Evolutionary conservation across 2,797 vertebrate species (phyloP).

Genomic region (Avahi laniger): DNA sequence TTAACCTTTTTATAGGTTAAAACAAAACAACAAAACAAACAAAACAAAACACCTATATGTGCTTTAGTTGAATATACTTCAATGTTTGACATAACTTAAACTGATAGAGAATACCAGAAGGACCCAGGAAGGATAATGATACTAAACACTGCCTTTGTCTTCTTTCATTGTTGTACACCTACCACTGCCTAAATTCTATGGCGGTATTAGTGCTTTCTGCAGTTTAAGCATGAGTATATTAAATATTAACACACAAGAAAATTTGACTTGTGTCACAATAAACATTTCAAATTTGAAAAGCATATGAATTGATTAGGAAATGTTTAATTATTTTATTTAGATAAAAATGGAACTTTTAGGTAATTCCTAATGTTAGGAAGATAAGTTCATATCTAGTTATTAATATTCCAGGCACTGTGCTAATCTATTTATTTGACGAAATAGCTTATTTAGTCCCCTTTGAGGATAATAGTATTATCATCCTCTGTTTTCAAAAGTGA

Average conservation of each 20-base stretch:
- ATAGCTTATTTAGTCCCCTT: conserved; percentile 1
- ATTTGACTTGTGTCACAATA: not conserved
- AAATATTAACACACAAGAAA: not conserved
- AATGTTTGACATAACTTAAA: not conserved
- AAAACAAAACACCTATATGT: not conserved
- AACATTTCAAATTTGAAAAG: not conserved
- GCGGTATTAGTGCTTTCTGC: not conserved
- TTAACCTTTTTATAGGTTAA: not conserved
- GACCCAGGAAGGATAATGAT: not conserved
- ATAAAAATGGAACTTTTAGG: not conserved
- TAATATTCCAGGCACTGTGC: conserved; percentile 6
- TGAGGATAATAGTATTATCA: not conserved
- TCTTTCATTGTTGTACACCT: not conserved
- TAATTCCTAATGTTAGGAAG: not conserved
- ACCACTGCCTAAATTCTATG: not conserved
- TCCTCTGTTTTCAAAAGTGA: conserved; percentile 4
- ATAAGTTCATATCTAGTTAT: not conserved
- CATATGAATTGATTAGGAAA: not conserved
- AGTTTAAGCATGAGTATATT: not conserved
- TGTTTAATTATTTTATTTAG: not conserved
- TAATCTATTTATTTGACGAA: conserved; percentile 8
- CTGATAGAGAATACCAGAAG: not conserved
- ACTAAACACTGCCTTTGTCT: not conserved
- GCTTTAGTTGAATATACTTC: not conserved
- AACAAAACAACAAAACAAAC: not conserved